phyloP scores from a whole-genome alignment of 2,888 invertebrate genomes.

The Notodonta dromedarius region DNA sequence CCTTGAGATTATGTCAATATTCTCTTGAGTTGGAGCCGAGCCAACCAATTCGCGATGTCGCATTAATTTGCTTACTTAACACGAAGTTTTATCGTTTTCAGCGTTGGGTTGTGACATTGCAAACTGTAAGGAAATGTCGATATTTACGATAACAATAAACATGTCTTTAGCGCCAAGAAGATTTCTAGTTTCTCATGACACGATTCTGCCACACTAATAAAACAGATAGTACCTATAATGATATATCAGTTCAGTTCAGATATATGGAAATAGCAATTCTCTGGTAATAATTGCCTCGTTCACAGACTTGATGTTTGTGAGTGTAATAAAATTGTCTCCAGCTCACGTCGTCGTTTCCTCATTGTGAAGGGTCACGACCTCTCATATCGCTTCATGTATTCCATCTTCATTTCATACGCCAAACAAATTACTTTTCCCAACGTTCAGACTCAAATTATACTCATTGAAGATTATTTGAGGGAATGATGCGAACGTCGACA shows the following conservation, averaged over 20 bases:
- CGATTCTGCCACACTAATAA: neutral
- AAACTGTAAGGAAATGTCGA: conserved; percentile 24
- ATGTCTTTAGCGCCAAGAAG: conserved; percentile 2
- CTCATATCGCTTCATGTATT: conserved; percentile 31
- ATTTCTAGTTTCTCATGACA: neutral
- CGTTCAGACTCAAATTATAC: conserved; percentile 33
- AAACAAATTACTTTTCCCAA: conserved; percentile 31
- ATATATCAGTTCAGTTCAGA: conserved; percentile 8
- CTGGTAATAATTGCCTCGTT: conserved; percentile 27
- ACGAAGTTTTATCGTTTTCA: conserved; percentile 44
- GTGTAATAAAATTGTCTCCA: conserved; percentile 36
- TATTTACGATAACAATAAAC: conserved; percentile 18
- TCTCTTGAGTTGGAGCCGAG: conserved; percentile 58
- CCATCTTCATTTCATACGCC: conserved; percentile 34
- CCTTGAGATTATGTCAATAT: conserved; percentile 68
- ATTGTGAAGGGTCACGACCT: conserved; percentile 38
- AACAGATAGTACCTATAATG: neutral
- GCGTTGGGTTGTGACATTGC: conserved; percentile 35
- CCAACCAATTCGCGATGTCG: conserved; percentile 64
- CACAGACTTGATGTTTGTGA: conserved; percentile 34
- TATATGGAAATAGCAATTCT: conserved; percentile 24
- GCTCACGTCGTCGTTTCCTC: conserved; percentile 33
- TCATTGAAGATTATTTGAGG: conserved; percentile 40
- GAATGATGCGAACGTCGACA: conserved; percentile 25
- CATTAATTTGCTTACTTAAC: conserved; percentile 60